Evolutionary conservation across 2,113 vertebrate species (phyloP), one percentile per base, ranked within the genome.

Genomic region (Gorsachius goisagi): DNA sequence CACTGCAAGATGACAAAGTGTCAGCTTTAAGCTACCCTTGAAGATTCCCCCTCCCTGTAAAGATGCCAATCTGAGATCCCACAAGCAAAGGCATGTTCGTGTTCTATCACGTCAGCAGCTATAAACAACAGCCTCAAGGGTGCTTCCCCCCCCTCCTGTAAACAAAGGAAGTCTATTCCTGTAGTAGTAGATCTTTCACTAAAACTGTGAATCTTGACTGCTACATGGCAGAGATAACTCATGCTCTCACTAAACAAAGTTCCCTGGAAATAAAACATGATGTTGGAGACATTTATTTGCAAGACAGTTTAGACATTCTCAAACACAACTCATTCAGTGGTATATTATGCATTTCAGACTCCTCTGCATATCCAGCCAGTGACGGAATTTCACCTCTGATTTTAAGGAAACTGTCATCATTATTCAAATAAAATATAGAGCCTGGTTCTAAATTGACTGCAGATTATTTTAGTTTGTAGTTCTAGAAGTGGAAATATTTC

Each of bases 91-190:
- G 63, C 85, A 35, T 5, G 26, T 88, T 89, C 17, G 3, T 94
- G 86, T 85, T 87, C 76, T 53, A 85, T 62, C 92, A 85, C 88
- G 69, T 73, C 96, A 94, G 89, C 11, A 73, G 88, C 76, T 16
- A 93, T 45, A 79, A 95, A 95, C 92, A 96, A 85, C 92, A 95
- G 96, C 89, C 96, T 50, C 73, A 69, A 89, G 96, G 80, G 69
- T 55, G 84, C 45, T 9, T 10, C 17, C 20, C 1, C 22, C 15
- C 12, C 1, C 52, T 5, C 74, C 50, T 15, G 49, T 85, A 85
- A 97, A 97, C 95, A 97, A 95, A 95, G 84, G 56, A 73, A 73
- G 28, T 30, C 83, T 73, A 79, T 96, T 91, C 53, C 84, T 53
- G 44, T 39, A 75, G 85, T 47, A 63, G 83, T 11, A 77, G 83